These are phyloP conservation scores for Ceyx melanurus DNA, from an alignment of 2,113 vertebrate species.

Conservation along the genomic window DNA sequence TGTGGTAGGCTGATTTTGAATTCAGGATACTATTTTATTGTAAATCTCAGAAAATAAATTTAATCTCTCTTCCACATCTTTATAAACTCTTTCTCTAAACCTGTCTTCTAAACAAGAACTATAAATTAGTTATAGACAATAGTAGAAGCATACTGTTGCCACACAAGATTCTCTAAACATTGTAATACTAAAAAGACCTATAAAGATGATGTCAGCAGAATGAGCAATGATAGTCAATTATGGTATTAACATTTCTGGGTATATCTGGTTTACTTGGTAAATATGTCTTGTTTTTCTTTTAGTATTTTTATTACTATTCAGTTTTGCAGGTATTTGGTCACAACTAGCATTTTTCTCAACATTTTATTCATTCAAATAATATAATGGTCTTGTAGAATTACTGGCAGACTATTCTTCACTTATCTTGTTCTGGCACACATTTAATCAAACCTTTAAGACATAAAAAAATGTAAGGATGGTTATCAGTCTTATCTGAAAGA, in stretches of 20 bases:
- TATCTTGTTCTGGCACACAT: constrained; percentile 40
- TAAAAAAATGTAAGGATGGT: background rate
- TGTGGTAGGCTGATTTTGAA: background rate
- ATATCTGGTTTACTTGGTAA: background rate
- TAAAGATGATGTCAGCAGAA: background rate
- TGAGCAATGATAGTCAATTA: background rate
- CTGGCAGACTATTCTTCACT: constrained; percentile 22
- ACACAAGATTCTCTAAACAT: background rate
- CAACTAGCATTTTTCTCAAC: background rate
- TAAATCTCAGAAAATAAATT: background rate
- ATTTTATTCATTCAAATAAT: constrained; percentile 57
- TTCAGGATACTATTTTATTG: background rate
- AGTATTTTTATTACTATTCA: background rate
- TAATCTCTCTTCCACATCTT: background rate
- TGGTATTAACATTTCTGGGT: background rate
- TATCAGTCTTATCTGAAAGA: constrained; percentile 39
- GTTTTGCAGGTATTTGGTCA: background rate
- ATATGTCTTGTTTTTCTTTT: background rate
- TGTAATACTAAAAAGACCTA: background rate
- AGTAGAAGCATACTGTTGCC: background rate
- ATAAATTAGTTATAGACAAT: background rate
- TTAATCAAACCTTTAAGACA: constrained; percentile 49
- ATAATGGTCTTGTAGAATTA: constrained; percentile 57
- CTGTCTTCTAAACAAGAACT: background rate
- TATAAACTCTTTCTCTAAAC: background rate